Evolutionary conservation across 2,113 vertebrate genomes (phyloP), one percentile per base, ranked within the genome.

Genomic region (Antidorcas marsupialis): DNA sequence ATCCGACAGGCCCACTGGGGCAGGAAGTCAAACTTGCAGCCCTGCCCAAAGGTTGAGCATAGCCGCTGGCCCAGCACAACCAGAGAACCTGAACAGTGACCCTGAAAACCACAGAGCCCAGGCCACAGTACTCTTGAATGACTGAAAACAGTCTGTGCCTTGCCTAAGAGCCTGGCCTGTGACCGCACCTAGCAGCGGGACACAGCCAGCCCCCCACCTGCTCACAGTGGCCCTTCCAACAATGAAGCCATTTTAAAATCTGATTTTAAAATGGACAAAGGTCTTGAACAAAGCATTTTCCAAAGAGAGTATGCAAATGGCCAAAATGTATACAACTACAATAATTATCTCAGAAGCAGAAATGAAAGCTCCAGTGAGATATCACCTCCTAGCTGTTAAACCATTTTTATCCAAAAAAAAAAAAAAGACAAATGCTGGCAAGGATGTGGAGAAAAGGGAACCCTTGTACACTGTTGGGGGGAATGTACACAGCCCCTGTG

Each of bases 1-100:
- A 2, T 30, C 10, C 6, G 2, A 45, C 57, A 86, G 39, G 3
- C 39, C 36, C 28, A 13, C 17, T 47, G 0, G 0, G 57, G 28
- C 57, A 62, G 39, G 6, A 19, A 47, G 28, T 27, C 28, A 45
- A 45, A 62, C 57, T 27, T 45, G 28, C 3, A 47, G 57, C 57
- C 39, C 39, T 23, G 39, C 17, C 10, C 11, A 47, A 21, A 47
- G 3, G 28, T 8, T 62, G 84, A 62, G 17, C 17, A 14, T 5
- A 47, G 57, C 57, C 57, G 33, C 28, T 60, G 17, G 39, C 36
- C 10, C 9, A 14, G 39, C 57, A 23, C 28, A 45, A 5, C 11
- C 57, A 87, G 17, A 17, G 11, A 62, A 43, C 17, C 39, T 87
- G 17, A 62, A 62, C 39, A 62, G 39, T 62, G 57, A 87, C 57